Base-by-base conservation (phyloP, 2,113 vertebrate genomes). In the Columbina picui region DNA sequence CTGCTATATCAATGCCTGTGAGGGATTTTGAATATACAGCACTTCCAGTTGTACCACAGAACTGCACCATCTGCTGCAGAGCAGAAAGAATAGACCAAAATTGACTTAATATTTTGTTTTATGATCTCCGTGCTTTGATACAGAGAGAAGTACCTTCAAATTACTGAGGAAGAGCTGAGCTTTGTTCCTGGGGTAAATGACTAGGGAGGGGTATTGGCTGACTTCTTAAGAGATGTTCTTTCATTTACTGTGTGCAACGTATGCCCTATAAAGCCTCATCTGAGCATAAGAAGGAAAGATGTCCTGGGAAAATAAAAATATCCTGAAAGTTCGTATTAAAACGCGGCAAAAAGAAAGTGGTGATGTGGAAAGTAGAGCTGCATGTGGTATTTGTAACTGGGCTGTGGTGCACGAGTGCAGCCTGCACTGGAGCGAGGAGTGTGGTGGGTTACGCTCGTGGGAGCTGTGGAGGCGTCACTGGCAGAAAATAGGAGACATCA, bases 371-470 rank as follows among this genome's bases (percentile, higher is more conserved):
- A 79, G 56, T 0, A 12, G 76, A 70, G 81, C 57, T 71, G 47
- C 7, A 2, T 1, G 49, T 32, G 78, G 30, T 38, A 10, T 36
- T 34, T 39, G 14, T n/a, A 53, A 12, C n/a, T 3, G 77, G 32
- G 12, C 18, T 27, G 6, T 21, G 38, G n/a, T 16, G 19, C 0
- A 1, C 1, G 25, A 47, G 61, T 53, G 9, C 53, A 63, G 36
- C 59, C 52, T 50, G 70, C 20, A 23, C 36, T 0, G 1, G 34
- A 3, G 29, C 0, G 0, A 55, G 79, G 25, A 60, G 21, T 0
- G 0, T 39, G 2, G 6, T 5, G 55, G 29, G 27, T 2, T 53
- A 7, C 12, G 47, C 22, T 34, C 8, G 0, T 6, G 4, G 49
- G 83, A 63, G 18, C 61, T 57, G 32, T 8, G 3, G 1, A 16